Conservation (phyloP, 2,113 vertebrate genomes). For the Danionella cerebrum region DNA sequence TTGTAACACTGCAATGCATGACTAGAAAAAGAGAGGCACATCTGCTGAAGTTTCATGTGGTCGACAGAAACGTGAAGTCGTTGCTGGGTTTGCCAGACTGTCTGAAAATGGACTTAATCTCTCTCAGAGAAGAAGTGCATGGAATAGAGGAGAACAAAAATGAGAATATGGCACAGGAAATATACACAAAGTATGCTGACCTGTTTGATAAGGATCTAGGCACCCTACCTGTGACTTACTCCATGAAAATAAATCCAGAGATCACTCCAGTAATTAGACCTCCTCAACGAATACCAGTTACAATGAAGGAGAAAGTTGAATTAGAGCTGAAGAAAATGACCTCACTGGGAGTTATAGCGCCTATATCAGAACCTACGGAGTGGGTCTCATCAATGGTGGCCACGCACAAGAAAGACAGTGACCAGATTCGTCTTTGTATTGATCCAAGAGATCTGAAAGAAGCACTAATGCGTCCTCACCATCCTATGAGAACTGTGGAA, state of each 20-base stretch:
- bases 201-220: too few species aligned
- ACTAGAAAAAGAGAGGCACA: too few species aligned
- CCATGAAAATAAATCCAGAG: not conserved
- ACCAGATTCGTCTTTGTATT: not conserved
- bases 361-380: not conserved
- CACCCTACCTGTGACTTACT: not conserved
- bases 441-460: not conserved
- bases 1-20: too few species aligned
- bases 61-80: too few species aligned
- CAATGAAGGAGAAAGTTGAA: not conserved
- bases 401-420: not conserved
- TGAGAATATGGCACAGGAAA: too few species aligned
- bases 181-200: too few species aligned
- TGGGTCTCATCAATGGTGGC: not conserved
- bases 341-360: not conserved
- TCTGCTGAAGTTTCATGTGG: too few species aligned
- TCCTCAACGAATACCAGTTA: not conserved
- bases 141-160: too few species aligned
- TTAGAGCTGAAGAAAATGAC: not conserved
- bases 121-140: too few species aligned
- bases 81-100: too few species aligned
- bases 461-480: not conserved
- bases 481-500: not conserved
- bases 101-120: too few species aligned
- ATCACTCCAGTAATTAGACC: not conserved